Base-by-base conservation (phyloP, 2,888 invertebrate genomes). In the Mesoligia furuncula region DNA sequence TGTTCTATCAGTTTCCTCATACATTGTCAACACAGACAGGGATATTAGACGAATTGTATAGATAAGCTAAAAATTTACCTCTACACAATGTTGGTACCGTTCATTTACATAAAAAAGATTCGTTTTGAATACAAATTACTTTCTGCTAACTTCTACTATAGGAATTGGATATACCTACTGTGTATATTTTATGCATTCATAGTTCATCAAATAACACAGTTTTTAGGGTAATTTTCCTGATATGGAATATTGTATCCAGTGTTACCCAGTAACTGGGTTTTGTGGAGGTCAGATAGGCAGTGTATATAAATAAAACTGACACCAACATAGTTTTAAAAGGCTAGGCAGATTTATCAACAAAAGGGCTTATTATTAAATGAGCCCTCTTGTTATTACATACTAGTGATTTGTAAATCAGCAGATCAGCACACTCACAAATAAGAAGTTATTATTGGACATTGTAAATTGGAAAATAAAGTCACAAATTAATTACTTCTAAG, bases 1-100 rank as follows among this genome's bases (percentile, higher is more conserved):
- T 79, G 17, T 65, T 45, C 65, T 66, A 80, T 80, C 80, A 80
- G 59, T 81, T 75, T 82, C 85, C 81, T 80, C 51, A 13, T 79
- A 64, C 57, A 84, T 80, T 81, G 75, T 70, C 62, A 62, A 59
- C 48, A 45, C 48, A 62, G 42, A 80, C 42, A 62, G 17, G 85
- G 57, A 85, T 72, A 85, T 75, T 80, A 39, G 39, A 54, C 42
- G 3, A 59, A 36, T 51, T 39, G 1, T 78, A 11, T 13, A 73
- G 66, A 84, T 74, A 74, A 51, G 48, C 27, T 66, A 39, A 61
- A 62, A 84, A 75, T 4, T 8, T 73, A 57, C 36, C 61, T 51
- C 42, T n/a, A 57, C 13, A n/a, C 62, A 59, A 27, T 79, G 61
- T 39, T 67, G 17, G 27, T n/a, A 42, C 15, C n/a, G 20, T n/a